These are phyloP conservation scores for Telmatherina bonti DNA, from an alignment of 2,797 vertebrate genomes.

Conservation along the genomic window DNA sequence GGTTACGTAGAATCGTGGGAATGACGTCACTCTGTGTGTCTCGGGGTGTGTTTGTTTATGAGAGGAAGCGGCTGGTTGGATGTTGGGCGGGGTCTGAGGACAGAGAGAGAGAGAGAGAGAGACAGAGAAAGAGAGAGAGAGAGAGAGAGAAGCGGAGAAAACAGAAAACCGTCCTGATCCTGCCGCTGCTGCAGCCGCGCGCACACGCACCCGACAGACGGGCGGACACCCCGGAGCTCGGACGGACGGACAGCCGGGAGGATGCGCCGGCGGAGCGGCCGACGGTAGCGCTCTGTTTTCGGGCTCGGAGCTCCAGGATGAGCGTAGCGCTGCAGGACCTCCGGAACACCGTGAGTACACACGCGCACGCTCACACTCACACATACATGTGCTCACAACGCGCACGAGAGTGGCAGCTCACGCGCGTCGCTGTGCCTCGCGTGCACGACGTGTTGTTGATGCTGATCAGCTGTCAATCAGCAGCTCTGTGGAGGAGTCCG, in stretches of 20 bases:
- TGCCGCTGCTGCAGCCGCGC: constrained; percentile 15
- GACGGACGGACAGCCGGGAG: constrained; percentile 30
- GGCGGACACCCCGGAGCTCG: constrained; percentile 9
- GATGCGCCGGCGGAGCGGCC: constrained; percentile 69
- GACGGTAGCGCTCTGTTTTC: constrained; percentile 74
- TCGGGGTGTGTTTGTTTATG: constrained; percentile 71
- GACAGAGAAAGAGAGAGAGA: constrained; percentile 14
- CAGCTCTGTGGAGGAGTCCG: neutral
- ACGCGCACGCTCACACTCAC: constrained; percentile 17
- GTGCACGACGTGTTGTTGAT: too few species aligned
- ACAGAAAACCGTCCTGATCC: constrained; percentile 7
- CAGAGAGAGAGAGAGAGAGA: constrained; percentile 32
- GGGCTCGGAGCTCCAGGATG: constrained; percentile 85
- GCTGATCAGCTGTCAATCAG: constrained; percentile 45
- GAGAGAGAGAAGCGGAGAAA: constrained; percentile 6
- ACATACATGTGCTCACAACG: neutral
- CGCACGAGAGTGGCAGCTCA: constrained; percentile 8
- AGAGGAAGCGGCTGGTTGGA: constrained; percentile 69
- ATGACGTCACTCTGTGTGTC: constrained; percentile 63
- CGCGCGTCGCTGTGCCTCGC: neutral
- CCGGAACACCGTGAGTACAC: constrained; percentile 88
- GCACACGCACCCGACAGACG: constrained; percentile 1
- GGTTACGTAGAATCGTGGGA: constrained; percentile 45
- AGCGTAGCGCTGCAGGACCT: constrained; percentile 95
- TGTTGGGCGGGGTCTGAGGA: constrained; percentile 71